These are phyloP conservation scores for Andrena trimmerana DNA, from an alignment of 2,888 invertebrate species.

Conservation along the genomic window DNA sequence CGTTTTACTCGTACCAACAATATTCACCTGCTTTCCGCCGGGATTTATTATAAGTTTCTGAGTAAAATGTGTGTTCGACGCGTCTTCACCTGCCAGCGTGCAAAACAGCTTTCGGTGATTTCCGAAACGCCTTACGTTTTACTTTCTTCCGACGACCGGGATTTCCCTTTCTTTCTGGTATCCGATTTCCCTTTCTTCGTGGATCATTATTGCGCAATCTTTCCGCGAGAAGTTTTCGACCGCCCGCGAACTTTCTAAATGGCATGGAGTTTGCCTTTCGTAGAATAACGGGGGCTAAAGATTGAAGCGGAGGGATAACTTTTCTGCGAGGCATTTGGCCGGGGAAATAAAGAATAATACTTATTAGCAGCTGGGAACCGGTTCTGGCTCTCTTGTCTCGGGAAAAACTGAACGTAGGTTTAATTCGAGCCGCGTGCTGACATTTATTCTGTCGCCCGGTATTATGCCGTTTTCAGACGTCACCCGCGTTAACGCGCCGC, in stretches of 20 bases:
- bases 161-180: conserved; percentile 57
- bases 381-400: conserved; percentile 8
- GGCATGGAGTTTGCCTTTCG: not conserved
- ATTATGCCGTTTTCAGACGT: conserved; percentile 30
- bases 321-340: not conserved
- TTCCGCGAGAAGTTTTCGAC: conserved; percentile 12
- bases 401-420: not conserved
- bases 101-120: conserved; percentile 14
- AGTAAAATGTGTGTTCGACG: not conserved
- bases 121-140: conserved; percentile 24
- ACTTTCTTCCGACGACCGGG: conserved; percentile 40
- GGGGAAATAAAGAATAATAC: not conserved
- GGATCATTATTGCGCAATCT: conserved; percentile 41
- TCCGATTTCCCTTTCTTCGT: conserved; percentile 56
- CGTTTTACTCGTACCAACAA: not conserved
- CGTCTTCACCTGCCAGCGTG: too few species aligned
- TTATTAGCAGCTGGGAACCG: conserved; percentile 17
- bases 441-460: not conserved
- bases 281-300: not conserved
- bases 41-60: not conserved
- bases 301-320: not conserved
- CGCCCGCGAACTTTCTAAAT: conserved; percentile 9
- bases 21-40: not conserved
- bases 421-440: not conserved
- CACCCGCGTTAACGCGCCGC: not conserved